Evolutionary conservation across 2,113 vertebrate species (phyloP).

Genomic region (Gambusia holbrooki): DNA sequence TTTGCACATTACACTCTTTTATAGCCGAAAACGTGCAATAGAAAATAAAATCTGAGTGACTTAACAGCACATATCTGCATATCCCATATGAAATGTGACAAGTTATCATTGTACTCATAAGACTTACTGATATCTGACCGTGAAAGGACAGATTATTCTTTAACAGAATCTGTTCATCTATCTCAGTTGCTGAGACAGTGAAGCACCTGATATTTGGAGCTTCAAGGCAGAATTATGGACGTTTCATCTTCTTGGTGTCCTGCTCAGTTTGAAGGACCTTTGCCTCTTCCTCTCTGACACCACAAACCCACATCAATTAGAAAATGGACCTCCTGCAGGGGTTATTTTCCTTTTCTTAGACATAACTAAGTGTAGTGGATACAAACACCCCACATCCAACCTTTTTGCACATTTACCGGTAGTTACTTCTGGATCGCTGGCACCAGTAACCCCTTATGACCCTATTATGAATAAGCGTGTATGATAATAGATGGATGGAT

Average conservation of each 20-base stretch:
- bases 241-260: constrained; percentile 8
- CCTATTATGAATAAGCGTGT: no score
- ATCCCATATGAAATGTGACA: neutral
- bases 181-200: constrained; percentile 29
- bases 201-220: constrained; percentile 32
- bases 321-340: constrained; percentile 52
- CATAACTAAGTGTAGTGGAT: constrained; percentile 19
- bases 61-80: neutral
- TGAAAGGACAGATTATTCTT: constrained; percentile 8
- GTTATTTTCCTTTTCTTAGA: constrained; percentile 36
- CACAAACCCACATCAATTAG: constrained; percentile 59
- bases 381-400: constrained; percentile 10
- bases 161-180: constrained; percentile 17
- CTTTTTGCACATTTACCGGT: neutral
- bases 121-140: neutral
- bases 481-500: no score
- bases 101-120: neutral
- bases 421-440: neutral
- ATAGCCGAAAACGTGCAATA: neutral
- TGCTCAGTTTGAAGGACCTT: constrained; percentile 19
- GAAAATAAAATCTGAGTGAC: neutral
- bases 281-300: constrained; percentile 53
- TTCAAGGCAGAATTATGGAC: neutral
- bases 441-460: no score
- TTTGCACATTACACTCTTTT: neutral